Evolutionary conservation across 2,113 vertebrate species (phyloP).

Genomic region (Phoenicopterus ruber): DNA sequence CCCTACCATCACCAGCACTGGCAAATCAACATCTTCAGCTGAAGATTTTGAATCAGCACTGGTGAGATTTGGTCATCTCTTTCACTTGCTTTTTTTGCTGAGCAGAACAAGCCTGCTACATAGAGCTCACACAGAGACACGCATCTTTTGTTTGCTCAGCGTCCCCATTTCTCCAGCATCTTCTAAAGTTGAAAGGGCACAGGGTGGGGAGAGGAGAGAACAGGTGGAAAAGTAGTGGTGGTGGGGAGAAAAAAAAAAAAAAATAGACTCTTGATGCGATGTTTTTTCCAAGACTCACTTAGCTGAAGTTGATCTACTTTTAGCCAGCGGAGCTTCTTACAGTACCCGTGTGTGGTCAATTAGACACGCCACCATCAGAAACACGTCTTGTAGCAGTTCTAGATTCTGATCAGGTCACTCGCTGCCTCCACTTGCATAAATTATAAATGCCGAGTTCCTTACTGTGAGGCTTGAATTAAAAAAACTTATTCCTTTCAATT

Average conservation of each 20-base stretch:
- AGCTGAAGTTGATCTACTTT: background rate
- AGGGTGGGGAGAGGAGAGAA: background rate
- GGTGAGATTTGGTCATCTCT: background rate
- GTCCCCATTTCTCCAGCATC: background rate
- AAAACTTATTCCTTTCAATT: background rate
- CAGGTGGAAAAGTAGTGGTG: background rate
- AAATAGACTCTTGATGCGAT: background rate
- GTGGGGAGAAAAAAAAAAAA: background rate
- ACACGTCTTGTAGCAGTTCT: background rate
- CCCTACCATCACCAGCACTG: background rate
- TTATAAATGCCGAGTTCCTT: background rate
- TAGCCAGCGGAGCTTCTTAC: background rate
- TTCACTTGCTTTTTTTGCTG: background rate
- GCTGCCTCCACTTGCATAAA: background rate
- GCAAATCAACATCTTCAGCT: background rate
- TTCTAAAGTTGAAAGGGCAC: background rate
- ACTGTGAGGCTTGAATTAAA: background rate
- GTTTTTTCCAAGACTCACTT: background rate
- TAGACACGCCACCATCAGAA: background rate
- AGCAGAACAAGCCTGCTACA: background rate
- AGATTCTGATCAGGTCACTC: conserved; percentile 25
- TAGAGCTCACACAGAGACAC: background rate
- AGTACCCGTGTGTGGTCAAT: fast-evolving
- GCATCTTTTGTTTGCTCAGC: background rate
- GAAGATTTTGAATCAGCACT: background rate